Evolutionary conservation across 1,140 invertebrate species (phyloP).

Genomic region (Triops longicaudatus): DNA sequence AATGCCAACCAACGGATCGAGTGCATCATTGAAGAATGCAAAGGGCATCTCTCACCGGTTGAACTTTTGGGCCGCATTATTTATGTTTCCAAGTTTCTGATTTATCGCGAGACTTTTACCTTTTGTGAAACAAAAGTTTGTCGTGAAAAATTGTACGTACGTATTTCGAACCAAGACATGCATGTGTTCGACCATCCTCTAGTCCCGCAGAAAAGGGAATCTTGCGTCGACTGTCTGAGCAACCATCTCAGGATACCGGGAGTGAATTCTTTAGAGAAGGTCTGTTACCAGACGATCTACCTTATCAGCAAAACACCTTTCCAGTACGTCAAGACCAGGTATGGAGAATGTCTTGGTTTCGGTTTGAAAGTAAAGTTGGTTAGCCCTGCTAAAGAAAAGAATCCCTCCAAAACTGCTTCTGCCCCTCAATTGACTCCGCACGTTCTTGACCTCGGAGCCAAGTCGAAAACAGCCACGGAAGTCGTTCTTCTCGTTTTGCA

Average conservation of each 20-base stretch:
- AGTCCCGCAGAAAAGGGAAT: not conserved
- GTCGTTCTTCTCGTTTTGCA: not conserved
- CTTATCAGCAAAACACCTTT: not conserved
- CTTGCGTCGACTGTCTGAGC: conserved; percentile 13
- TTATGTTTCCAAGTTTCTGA: conserved; percentile 18
- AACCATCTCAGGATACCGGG: not conserved
- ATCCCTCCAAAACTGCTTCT: not conserved
- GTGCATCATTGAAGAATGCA: conserved; percentile 16
- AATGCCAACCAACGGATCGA: conserved; percentile 11
- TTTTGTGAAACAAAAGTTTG: not conserved
- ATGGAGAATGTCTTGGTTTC: not conserved
- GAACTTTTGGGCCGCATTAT: not conserved
- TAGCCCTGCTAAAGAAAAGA: not conserved
- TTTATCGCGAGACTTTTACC: conserved; percentile 22
- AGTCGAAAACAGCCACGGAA: not conserved
- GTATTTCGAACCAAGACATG: conserved; percentile 12
- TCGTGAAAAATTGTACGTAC: not conserved
- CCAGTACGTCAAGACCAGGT: not conserved
- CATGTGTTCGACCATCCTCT: conserved; percentile 1
- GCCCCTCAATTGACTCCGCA: not conserved
- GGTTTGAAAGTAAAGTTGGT: not conserved
- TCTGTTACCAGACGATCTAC: not conserved
- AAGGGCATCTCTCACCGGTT: conserved; percentile 1
- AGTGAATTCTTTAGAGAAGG: not conserved
- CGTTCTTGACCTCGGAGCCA: not conserved